Base-by-base conservation (phyloP, 2,888 invertebrate genomes). In the Drosophila affinis region DNA sequence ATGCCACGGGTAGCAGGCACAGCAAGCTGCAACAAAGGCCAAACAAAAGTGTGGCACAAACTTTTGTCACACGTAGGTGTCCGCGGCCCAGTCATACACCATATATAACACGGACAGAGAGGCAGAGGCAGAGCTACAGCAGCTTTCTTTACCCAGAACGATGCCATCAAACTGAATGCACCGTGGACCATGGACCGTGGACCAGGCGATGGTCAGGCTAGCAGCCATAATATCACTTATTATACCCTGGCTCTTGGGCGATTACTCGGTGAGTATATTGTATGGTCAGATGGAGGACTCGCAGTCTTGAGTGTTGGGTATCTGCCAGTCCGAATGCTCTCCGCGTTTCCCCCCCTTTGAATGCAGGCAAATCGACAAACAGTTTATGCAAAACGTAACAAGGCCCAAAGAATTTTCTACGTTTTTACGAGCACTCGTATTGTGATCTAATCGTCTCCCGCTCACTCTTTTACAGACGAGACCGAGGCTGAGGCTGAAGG, bases 51-150 rank as follows among this genome's bases (percentile, higher is more conserved):
- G 89, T 85, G 89, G 84, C 84, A 89, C 60, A 76, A 67, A 73
- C 75, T 64, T 39, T 88, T 87, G 89, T 84, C 85, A 87, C 89
- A 85, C 89, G 85, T 86, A 86, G 88, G 88, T 82, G 85, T 87
- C 65, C 62, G 51, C 48, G 49, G 17, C 62, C 63, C 52, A 68
- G 54, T 73, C 67, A 69, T 53, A 75, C 87, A 82, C 77, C 88
- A 86, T 82, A 75, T 79, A 81, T 84, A 87, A 78, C 63, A 81
- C 46, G 54, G 53, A 48, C 72, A 46, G 48, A 27, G 34, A 54
- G 70, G 47, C 9, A 51, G 24, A 24, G 58, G 51, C 59, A 24
- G 49, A 51, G 34, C 39, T 6, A 5, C 2, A 39, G 71, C 69
- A 63, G 88, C 89, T 86, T 89, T 87, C 89, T 89, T 87, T 89